phyloP scores from a whole-genome alignment of 2,888 invertebrate species.

The Alsophila aescularia region DNA sequence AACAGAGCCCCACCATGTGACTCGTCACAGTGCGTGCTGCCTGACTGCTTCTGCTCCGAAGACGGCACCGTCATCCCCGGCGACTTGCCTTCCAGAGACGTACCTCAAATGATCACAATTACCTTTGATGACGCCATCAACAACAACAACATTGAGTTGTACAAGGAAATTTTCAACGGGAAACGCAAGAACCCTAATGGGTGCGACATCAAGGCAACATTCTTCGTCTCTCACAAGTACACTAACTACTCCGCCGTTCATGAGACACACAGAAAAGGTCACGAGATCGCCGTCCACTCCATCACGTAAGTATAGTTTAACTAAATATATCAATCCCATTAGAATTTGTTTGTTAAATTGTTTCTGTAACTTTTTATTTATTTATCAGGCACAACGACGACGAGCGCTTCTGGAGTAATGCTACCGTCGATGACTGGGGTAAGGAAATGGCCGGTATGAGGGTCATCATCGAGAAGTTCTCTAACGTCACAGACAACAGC shows the following conservation, averaged over 20 bases:
- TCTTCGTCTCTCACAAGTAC: constrained; percentile 96
- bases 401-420: constrained; percentile 96
- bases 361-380: constrained; percentile 10
- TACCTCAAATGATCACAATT: constrained; percentile 97
- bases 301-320: constrained; percentile 89
- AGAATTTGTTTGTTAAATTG: background rate
- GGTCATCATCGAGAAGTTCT: constrained; percentile 94
- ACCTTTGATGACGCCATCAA: constrained; percentile 98
- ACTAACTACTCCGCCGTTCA: constrained; percentile 97
- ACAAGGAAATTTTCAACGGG: constrained; percentile 95
- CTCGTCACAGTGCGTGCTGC: constrained; percentile 92
- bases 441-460: constrained; percentile 98
- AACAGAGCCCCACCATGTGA: constrained; percentile 96
- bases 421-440: constrained; percentile 96
- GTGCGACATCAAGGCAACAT: constrained; percentile 96
- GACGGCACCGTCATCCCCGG: constrained; percentile 95
- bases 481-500: constrained; percentile 95
- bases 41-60: constrained; percentile 97
- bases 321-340: background rate
- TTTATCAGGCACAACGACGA: constrained; percentile 92
- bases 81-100: constrained; percentile 92
- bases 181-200: constrained; percentile 96
- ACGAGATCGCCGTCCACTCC: constrained; percentile 97
- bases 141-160: constrained; percentile 96
- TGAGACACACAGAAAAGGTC: constrained; percentile 95